A percentile compares a stretch with the other conserved stretches of the same genome.
Conservation (phyloP, 2,113 vertebrate genomes). For the Paratilapia polleni region DNA sequence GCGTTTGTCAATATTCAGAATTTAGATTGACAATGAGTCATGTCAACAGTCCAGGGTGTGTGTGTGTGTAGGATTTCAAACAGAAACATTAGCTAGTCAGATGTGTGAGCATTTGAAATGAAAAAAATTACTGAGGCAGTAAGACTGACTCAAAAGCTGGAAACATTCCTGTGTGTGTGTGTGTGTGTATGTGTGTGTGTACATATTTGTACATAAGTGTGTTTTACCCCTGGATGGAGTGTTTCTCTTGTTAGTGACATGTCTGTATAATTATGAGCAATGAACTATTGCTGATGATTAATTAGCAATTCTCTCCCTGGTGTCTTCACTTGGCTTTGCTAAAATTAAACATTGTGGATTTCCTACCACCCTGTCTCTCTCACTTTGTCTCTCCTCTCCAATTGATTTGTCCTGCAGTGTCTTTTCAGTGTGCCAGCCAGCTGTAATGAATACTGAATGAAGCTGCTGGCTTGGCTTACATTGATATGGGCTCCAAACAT, state of each 20-base stretch:
- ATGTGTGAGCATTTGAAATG: not conserved
- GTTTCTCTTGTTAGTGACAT: not conserved
- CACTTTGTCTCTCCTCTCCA: slow-evolving; percentile 1
- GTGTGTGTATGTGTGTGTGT: not conserved
- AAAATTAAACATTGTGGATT: slow-evolving; percentile 11
- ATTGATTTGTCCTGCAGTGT: slow-evolving; percentile 40
- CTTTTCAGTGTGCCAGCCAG: not conserved
- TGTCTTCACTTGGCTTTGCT: not conserved
- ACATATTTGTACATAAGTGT: not conserved
- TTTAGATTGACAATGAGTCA: not conserved
- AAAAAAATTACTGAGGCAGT: not conserved
- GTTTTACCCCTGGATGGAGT: not conserved
- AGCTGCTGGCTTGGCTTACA: slow-evolving; percentile 25
- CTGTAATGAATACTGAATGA: slow-evolving; percentile 55
- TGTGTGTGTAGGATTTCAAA: not conserved
- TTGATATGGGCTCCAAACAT: slow-evolving; percentile 19
- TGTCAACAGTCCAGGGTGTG: not conserved
- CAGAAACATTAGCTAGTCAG: not conserved
- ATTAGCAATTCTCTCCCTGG: not conserved
- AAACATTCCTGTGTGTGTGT: fast-evolving
- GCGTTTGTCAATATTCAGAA: slow-evolving; percentile 3
- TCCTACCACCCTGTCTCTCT: not conserved
- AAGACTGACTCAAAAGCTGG: not conserved
- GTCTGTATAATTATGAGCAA: slow-evolving; percentile 3
- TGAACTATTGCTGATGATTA: not conserved